These are phyloP conservation scores for Aphis craccivora DNA, from an alignment of 1,140 invertebrate species.

Conservation along the genomic window DNA sequence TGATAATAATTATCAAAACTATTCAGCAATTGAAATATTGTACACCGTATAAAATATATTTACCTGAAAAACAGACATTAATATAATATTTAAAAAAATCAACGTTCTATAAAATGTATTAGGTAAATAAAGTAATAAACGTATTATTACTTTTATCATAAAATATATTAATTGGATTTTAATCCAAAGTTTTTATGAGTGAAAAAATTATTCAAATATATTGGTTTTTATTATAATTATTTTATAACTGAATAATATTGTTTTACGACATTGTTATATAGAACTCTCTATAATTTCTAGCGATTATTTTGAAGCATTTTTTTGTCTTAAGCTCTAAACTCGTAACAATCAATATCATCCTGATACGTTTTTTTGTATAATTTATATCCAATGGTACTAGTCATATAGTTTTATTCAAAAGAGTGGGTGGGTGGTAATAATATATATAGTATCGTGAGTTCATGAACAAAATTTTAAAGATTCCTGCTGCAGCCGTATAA, in stretches of 20 bases:
- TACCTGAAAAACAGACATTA: not conserved
- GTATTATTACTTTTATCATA: not conserved
- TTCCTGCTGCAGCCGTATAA: not conserved
- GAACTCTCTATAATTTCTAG: not conserved
- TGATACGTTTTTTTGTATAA: too few species aligned
- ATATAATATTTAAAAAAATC: not conserved
- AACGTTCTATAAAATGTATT: not conserved
- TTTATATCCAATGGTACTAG: not conserved
- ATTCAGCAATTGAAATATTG: not conserved
- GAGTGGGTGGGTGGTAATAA: not conserved
- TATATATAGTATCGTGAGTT: not conserved
- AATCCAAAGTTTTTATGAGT: not conserved
- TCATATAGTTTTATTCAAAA: not conserved
- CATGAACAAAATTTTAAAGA: not conserved
- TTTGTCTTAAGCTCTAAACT: not conserved
- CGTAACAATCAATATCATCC: not conserved
- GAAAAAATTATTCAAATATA: not conserved
- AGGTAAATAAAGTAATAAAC: not conserved
- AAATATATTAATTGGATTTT: not conserved
- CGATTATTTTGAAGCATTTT: not conserved
- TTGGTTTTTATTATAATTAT: not conserved
- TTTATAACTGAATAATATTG: not conserved
- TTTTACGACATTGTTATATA: not conserved
- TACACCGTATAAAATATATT: not conserved
- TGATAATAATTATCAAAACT: not conserved